Evolutionary conservation across 1,140 invertebrate species (phyloP), one percentile per base, ranked within the genome.

Genomic region (Drosophila truncata): DNA sequence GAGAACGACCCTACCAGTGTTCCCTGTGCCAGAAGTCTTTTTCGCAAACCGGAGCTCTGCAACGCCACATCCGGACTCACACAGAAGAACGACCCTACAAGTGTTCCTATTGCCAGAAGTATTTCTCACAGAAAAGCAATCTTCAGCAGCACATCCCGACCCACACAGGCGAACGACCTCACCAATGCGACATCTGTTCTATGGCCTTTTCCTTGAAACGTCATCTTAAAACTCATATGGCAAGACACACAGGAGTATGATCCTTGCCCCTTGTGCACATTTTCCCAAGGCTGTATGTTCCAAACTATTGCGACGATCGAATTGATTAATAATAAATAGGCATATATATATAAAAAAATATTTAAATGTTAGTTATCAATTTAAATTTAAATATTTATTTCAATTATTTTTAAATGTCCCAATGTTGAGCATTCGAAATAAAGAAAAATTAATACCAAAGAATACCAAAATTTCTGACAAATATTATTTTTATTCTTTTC

Each of bases 51-150:
- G 50, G 50, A 35, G 50, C 50, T 2, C 50, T 54, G 14, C 50
- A 54, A 23, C 31, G 50, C 14, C 50, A 54, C 50, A 54, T 54
- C 31, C 50, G 50, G 20, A 54, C 50, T 4, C 50, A 54, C 31
- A 35, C 50, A 0, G 50, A 35, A 54, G 50, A 54, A 11, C 20
- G 50, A 16, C 50, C 50, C 5, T 54, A 54, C 50, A 35, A 54
- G 50, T 54, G 50, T 54, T 23, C 50, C 50, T 54, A 54, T 16
- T 54, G 50, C 14, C 14, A 54, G 14, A 54, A 54, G 20, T 16
- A 35, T 23, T 54, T 54, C 20, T 54, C 50, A 10, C 50, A 54
- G 9, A 54, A 54, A 14, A 23, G 31, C 31, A 54, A 54, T 35
- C 50, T 54, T 10, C 31, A 54, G 50, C 50, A 54, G 3, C 50